Conservation (phyloP, 2,113 vertebrate species). For the Cervus canadensis region DNA sequence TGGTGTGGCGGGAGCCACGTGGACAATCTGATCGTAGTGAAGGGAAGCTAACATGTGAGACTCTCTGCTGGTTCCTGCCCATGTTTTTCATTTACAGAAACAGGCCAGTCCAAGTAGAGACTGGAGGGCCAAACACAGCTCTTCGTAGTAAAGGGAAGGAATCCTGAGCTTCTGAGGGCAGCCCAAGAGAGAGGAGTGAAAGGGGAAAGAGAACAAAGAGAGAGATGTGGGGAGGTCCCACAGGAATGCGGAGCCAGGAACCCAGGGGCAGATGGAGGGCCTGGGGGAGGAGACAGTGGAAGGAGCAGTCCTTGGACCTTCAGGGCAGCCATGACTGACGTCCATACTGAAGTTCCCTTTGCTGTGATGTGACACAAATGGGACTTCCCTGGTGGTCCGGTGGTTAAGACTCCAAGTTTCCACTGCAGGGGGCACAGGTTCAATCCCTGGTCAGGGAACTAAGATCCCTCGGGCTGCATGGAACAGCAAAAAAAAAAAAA, state of each 20-base stretch:
- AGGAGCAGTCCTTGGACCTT: background rate
- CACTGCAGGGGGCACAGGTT: background rate
- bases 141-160: background rate
- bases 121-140: background rate
- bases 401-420: background rate
- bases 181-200: background rate
- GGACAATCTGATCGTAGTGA: background rate
- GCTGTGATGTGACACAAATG: background rate
- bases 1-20: accelerated
- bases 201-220: background rate
- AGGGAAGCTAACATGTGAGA: background rate
- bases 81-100: background rate
- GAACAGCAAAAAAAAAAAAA: background rate
- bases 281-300: accelerated
- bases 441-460: background rate
- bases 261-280: background rate
- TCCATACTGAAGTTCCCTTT: background rate
- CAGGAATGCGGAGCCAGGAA: background rate
- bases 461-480: background rate
- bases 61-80: background rate
- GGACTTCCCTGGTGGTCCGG: background rate
- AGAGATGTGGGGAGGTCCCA: background rate
- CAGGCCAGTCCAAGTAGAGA: background rate
- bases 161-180: background rate
- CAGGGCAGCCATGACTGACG: too few species aligned